Evolutionary conservation across 2,888 invertebrate genomes (phyloP).

Genomic region (Lordiphosa andalusiaca): DNA sequence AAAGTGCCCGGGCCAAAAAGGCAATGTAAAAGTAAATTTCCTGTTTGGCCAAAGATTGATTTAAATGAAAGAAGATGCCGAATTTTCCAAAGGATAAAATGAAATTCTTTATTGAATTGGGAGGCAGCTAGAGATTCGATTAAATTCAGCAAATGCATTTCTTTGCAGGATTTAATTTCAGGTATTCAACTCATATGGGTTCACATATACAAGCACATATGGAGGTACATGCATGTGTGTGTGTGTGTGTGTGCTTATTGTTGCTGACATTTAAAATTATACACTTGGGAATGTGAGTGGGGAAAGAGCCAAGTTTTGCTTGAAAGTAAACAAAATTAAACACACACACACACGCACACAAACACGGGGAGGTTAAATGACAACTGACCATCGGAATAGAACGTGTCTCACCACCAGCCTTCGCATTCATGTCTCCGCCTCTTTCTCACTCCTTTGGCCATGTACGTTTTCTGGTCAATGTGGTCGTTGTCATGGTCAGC

Average conservation of each 20-base stretch:
- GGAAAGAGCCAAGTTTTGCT: conserved; percentile 50
- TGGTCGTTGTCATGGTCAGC: conserved; percentile 54
- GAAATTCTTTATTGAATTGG: too few relatives aligned
- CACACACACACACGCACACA: conserved; percentile 39
- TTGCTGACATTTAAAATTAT: conserved; percentile 72
- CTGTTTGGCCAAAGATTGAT: too few relatives aligned
- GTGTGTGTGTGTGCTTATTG: conserved; percentile 45
- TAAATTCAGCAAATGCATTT: too few relatives aligned
- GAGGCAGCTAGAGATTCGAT: too few relatives aligned
- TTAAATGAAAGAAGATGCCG: too few relatives aligned
- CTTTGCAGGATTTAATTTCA: too few relatives aligned
- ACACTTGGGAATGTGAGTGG: conserved; percentile 64
- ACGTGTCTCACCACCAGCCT: conserved; percentile 41
- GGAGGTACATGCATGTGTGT: conserved; percentile 4
- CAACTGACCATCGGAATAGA: conserved; percentile 55
- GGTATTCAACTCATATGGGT: background rate
- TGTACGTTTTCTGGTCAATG: conserved; percentile 36
- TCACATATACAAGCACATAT: conserved; percentile 9
- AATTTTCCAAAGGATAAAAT: too few relatives aligned
- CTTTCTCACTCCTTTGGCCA: conserved; percentile 15
- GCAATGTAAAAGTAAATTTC: conserved; percentile 4
- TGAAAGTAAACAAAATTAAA: conserved; percentile 70
- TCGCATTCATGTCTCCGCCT: conserved; percentile 4
- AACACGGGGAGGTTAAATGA: conserved; percentile 35
- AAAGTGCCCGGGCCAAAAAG: conserved; percentile 24